Base-by-base conservation (phyloP, 2,113 vertebrate species). In the Lasiurus borealis region DNA sequence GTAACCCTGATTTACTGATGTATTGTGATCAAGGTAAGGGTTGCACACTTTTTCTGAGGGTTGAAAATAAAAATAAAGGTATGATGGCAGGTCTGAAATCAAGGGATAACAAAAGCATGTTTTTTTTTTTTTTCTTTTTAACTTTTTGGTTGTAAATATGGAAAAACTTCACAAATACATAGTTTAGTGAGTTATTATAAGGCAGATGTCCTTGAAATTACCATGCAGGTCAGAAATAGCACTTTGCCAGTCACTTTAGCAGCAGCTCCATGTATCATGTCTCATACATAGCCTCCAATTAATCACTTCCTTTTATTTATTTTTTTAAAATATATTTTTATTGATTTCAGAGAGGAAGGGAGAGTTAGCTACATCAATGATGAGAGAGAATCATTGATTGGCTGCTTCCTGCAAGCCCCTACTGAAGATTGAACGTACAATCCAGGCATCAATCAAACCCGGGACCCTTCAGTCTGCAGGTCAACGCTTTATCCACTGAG, bases 1-100 rank as follows among this genome's bases (percentile, higher is more conserved):
- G 97, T 80, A 97, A 97, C 87, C 99, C 99, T 29, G 98, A 98
- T 85, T 95, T 99, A 52, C 96, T 99, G 84, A 94, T 98, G 94
- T 95, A 96, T 96, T 99, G 98, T 98, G 97, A 97, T 73, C 97
- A 98, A 97, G 31, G 98, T 98, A 90, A 98, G 98, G 29, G 16
- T 82, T 83, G 46, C 36, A 95, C 57, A n/a, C 90, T 44, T 96
- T 96, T 92, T 48, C 21, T 75, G 85, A 59, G 23, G 27, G 40
- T 69, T 96, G 52, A 76, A 93, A 85, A 92, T 93, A 87, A 89
- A 73, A 94, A 27, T 88, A 81, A 77, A 85, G 9, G 16, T 62
- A 44, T 93, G 23, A 5, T 92, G 46, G 34, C 69, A 76, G 48
- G 36, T 75, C 34, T 59, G 71, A 68, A 88, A 59, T 90, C 27